Evolutionary conservation across 2,797 vertebrate genomes (phyloP).

Genomic region (Chaenodraco wilsoni): DNA sequence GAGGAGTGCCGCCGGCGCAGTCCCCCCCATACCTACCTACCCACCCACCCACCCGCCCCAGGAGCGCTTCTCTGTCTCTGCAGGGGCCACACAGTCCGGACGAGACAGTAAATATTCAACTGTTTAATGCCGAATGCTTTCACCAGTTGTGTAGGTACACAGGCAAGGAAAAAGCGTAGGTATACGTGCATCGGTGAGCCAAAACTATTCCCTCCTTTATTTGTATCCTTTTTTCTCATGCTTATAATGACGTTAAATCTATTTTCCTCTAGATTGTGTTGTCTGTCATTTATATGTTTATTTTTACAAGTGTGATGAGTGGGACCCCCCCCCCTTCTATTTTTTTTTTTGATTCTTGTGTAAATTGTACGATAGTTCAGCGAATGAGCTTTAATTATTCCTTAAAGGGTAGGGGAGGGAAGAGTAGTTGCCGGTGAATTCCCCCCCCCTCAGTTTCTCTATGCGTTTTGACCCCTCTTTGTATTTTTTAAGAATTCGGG

Average conservation of each 20-base stretch:
- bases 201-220: constrained; percentile 97
- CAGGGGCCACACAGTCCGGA: constrained; percentile 95
- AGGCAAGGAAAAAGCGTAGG: constrained; percentile 94
- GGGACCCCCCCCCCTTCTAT: constrained; percentile 26
- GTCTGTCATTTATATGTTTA: constrained; percentile 79
- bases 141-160: constrained; percentile 98
- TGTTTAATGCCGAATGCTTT: constrained; percentile 96
- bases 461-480: constrained; percentile 44
- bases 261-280: constrained; percentile 77
- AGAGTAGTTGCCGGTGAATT: constrained; percentile 39
- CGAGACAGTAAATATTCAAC: constrained; percentile 99
- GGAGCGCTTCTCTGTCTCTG: constrained; percentile 91
- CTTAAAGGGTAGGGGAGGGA: constrained; percentile 53
- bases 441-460: constrained; percentile 41
- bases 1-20: constrained; percentile 88
- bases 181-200: constrained; percentile 99
- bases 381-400: constrained; percentile 40
- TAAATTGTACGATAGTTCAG: constrained; percentile 39
- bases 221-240: constrained; percentile 86
- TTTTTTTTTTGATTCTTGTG: constrained; percentile 12
- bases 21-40: constrained; percentile 58
- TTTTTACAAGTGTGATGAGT: constrained; percentile 72
- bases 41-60: constrained; percentile 80
- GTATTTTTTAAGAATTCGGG: constrained; percentile 53
- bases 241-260: constrained; percentile 86